Base-by-base conservation (phyloP, 2,888 invertebrate genomes). In the Eremobia ochroleuca region DNA sequence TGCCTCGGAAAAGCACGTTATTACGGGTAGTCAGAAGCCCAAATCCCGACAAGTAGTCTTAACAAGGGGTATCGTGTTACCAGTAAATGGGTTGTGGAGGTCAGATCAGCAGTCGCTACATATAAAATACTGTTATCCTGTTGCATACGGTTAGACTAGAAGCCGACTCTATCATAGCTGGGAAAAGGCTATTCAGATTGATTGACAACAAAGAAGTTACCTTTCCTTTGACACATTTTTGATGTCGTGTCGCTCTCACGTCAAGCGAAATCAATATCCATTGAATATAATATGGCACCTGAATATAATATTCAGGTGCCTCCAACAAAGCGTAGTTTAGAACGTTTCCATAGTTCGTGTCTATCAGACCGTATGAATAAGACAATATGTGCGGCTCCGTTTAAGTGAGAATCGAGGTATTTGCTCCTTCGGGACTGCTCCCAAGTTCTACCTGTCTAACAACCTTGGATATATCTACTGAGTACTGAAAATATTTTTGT, bases 391-490 rank as follows among this genome's bases (percentile, higher is more conserved):
- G 62, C 76, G 75, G 68, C 76, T 83, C 76, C 52, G 68, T 83
- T 85, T 86, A 83, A 85, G 81, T 83, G 79, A 37, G 76, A 82
- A 87, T 81, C 81, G 81, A 87, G 85, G 86, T 85, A 81, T 79
- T 77, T 66, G 55, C 40, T 76, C 82, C 64, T 68, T n/a, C 28
- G 79, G 81, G 88, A 73, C 59, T 64, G n/a, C 66, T 73, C 79
- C 59, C 61, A 75, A 73, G 74, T 69, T 80, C 73, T 76, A 67
- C 80, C 65, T 74, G 77, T 75, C 80, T 76, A 34, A 69, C 59
- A 58, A 65, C 49, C 67, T 76, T 55, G 59, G 52, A 65, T 64
- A 69, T 72, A 55, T 15, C n/a, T 80, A 40, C 34, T 55, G n/a
- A 71, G 76, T 80, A 40, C 34, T 55, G n/a, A 71, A 79, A 73